Evolutionary conservation across 2,888 invertebrate genomes (phyloP), one percentile per base, ranked within the genome.

Genomic region (Torymus aiolomorphi): DNA sequence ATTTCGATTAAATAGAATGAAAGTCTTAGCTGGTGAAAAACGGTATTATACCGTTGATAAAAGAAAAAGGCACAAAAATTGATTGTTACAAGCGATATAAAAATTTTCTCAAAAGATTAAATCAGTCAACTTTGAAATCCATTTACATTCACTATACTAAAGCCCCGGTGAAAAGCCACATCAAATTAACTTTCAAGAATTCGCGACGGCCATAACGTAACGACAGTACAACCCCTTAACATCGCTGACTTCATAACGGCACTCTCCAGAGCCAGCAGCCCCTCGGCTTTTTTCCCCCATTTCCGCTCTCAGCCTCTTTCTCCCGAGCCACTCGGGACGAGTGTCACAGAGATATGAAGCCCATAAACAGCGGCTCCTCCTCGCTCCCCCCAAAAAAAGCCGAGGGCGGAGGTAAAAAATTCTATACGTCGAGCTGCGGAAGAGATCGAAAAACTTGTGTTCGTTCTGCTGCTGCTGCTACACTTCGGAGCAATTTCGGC

Each of bases 401-500:
- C 13, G 13, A 13, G n/a, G 13, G 3, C 24, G 14, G n/a, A 5
- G 18, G 62, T 13, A 11, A 52, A 65, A 31, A 67, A 54, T 56
- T 24, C 12, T 56, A 31, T 56, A 24, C 51, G 16, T 49, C 16
- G 11, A 56, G n/a, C 42, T 1, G 8, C 42, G 42, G 42, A 42
- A 51, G 14, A 61, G 67, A 49, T 76, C 75, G 67, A 61, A 62
- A 76, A 76, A 76, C 61, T 69, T 62, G 76, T 76, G 69, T 69
- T 69, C 42, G 8, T 42, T 5, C 31, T 31, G 31, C 24, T 31
- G 31, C 31, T 31, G 5, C 31, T 31, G 31, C 42, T 42, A 42
- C 42, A 42, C 42, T 42, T 8, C 8, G 8, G 54, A 66, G 65
- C 57, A 74, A 74, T 74, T 65, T 57, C 65, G 24, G 65, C 49